Base-by-base conservation (phyloP, 2,113 vertebrate species). In the Smithornis capensis region DNA sequence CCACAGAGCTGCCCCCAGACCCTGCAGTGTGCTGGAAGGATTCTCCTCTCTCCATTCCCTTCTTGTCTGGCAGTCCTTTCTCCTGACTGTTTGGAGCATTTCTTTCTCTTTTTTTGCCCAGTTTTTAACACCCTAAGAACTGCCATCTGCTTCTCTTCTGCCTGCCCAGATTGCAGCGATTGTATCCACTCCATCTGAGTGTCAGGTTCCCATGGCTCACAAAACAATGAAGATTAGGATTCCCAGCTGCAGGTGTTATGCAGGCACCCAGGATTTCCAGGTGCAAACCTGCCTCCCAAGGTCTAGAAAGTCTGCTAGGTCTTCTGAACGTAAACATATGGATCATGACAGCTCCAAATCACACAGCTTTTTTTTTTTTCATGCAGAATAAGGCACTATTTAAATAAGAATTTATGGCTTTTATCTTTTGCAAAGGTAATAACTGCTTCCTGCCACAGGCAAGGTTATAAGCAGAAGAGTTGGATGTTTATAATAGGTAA, bases 11-110 rank as follows among this genome's bases (percentile, higher is more conserved):
- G 47, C 28, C 14, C 27, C 37, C 44, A 22, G 42, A 5, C 10
- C 16, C 19, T 4, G 1, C 23, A 35, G 42, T 0, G 0, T 22
- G 13, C 14, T 52, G 63, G 47, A 24, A 50, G 35, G 24, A 13
- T 10, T 68, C 37, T 42, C 9, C 35, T 57, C 35, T 9, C 24
- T 63, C 47, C 2, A 0, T 35, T 47, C 65, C 62, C 37, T 77
- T 37, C 49, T 73, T 0, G 0, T 33, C 49, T 2, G 5, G 44
- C 25, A 18, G 19, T 67, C 65, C 23, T 80, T 86, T 49, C 28
- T 89, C 52, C 69, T 52, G 38, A 38, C 1, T 3, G 8, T 80
- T 88, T 83, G n/a, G 22, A 85, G 24, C 4, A 24, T 8, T 63
- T 65, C 2, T 49, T 52, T 35, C 1, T 38, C 2, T 53, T 7